Evolutionary conservation across 2,797 vertebrate genomes (phyloP).

Genomic region (Threskiornis aethiopicus): DNA sequence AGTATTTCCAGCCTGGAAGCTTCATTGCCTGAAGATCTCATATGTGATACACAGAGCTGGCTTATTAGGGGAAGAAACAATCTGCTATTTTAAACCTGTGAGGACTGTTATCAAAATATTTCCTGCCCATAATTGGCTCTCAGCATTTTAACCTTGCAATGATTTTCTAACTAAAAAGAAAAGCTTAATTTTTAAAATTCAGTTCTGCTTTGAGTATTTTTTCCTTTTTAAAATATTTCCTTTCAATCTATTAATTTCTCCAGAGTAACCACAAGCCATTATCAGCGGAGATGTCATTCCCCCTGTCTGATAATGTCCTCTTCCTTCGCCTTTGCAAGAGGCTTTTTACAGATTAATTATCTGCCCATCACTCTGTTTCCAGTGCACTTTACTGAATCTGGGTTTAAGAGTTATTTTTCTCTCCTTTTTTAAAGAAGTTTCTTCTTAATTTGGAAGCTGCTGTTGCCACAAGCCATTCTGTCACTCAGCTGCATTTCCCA

Average conservation of each 20-base stretch:
- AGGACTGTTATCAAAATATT: conserved; percentile 15
- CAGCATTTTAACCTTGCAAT: background rate
- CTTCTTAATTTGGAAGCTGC: background rate
- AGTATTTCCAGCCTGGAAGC: background rate
- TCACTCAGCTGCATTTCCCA: background rate
- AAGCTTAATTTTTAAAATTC: background rate
- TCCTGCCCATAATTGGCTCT: background rate
- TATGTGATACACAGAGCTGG: background rate
- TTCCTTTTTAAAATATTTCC: background rate
- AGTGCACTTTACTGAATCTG: background rate
- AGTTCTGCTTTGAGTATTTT: background rate
- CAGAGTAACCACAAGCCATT: background rate
- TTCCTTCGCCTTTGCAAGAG: background rate
- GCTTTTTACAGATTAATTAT: background rate
- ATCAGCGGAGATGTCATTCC: background rate
- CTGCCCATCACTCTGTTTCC: background rate
- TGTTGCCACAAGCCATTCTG: background rate
- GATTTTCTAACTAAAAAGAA: background rate
- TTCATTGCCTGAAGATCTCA: background rate
- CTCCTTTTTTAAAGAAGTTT: background rate
- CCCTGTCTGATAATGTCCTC: background rate
- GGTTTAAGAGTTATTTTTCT: background rate
- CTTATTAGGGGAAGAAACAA: background rate
- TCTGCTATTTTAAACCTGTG: conserved; percentile 12
- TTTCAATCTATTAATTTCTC: background rate